Evolutionary conservation across 2,888 invertebrate species (phyloP).

Genomic region (Galerucella calmariensis): DNA sequence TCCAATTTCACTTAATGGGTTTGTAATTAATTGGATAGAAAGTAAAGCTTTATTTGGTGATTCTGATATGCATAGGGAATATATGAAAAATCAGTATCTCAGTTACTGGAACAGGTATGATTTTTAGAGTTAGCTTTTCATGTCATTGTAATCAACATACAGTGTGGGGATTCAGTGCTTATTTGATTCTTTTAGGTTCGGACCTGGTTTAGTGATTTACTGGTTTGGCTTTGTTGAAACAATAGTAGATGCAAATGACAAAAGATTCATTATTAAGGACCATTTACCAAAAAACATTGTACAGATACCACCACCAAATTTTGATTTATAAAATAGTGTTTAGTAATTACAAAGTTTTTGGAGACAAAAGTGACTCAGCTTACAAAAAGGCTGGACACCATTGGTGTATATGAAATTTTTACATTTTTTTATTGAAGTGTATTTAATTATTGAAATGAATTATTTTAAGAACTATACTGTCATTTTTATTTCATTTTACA

Average conservation of each 20-base stretch:
- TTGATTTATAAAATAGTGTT: slow-evolving; percentile 21
- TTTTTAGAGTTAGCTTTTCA: neutral
- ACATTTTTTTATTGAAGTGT: too few species aligned
- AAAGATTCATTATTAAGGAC: slow-evolving; percentile 71
- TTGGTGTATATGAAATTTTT: too few species aligned
- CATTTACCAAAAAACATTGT: slow-evolving; percentile 71
- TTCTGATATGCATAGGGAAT: slow-evolving; percentile 80
- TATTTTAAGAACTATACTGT: too few species aligned
- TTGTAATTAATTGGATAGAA: slow-evolving; percentile 94
- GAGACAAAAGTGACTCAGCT: too few species aligned
- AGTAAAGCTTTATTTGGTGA: slow-evolving; percentile 97
- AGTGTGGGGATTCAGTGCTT: neutral
- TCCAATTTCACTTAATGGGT: slow-evolving; percentile 86
- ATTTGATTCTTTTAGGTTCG: slow-evolving; percentile 73
- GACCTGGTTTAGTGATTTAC: slow-evolving; percentile 93
- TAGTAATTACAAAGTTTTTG: neutral
- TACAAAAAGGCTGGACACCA: too few species aligned
- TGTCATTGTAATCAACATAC: neutral
- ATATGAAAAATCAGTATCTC: slow-evolving; percentile 84
- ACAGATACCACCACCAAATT: slow-evolving; percentile 40
- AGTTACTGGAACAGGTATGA: slow-evolving; percentile 86
- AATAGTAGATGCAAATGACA: slow-evolving; percentile 65
- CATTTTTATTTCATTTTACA: too few species aligned
- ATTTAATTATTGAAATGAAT: too few species aligned
- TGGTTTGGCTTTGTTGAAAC: slow-evolving; percentile 90